These are phyloP conservation scores for Hyppa rectilinea DNA, from an alignment of 2,888 invertebrate genomes.

Conservation along the genomic window DNA sequence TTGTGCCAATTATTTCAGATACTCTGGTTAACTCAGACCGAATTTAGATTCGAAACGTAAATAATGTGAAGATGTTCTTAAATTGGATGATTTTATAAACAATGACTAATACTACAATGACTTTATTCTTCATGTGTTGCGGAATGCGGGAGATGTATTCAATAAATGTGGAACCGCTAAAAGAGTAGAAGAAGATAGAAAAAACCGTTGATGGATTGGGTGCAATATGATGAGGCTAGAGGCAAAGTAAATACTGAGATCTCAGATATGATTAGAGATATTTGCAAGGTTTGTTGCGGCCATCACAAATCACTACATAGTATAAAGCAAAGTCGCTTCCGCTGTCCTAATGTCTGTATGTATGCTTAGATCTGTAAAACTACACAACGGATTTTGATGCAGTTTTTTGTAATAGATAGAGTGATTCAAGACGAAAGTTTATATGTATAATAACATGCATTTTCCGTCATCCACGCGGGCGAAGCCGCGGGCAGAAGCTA, in stretches of 20 bases:
- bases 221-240: not conserved
- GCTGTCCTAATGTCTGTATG: no score
- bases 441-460: no score
- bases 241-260: not conserved
- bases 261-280: not conserved
- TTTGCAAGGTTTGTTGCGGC: not conserved
- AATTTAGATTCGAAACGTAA: constrained; percentile 22
- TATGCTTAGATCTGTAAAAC: no score
- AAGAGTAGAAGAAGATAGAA: not conserved
- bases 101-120: constrained; percentile 23
- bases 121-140: not conserved
- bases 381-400: no score
- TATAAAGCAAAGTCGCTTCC: no score
- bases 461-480: no score
- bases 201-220: not conserved
- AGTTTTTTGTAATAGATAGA: no score
- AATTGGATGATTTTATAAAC: constrained; percentile 15
- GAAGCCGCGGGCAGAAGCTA: no score
- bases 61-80: constrained; percentile 14
- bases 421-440: no score
- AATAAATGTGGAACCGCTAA: not conserved
- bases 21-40: constrained; percentile 25
- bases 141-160: constrained; percentile 12
- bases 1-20: constrained; percentile 40
- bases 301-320: no score